These are phyloP conservation scores for Phaethornis superciliosus DNA, from an alignment of 2,113 vertebrate genomes.

Conservation along the genomic window DNA sequence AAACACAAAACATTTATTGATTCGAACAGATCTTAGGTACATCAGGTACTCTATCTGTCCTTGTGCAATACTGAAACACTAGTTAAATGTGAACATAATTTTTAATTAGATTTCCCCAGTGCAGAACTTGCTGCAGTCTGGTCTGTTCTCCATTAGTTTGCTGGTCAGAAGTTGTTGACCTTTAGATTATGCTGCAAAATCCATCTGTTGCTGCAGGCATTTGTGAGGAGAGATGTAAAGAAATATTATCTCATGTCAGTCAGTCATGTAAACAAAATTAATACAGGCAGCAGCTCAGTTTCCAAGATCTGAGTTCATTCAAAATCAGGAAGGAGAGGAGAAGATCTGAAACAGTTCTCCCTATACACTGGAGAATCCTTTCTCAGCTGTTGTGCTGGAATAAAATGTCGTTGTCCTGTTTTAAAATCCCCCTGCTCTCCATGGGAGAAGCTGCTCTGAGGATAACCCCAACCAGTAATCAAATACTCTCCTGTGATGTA, in stretches of 20 bases:
- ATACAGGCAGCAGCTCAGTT: not conserved
- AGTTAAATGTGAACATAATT: not conserved
- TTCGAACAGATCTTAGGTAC: not conserved
- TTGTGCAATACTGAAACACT: not conserved
- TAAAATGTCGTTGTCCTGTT: not conserved
- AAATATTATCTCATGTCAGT: constrained; percentile 19
- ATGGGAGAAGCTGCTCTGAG: not conserved
- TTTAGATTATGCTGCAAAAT: constrained; percentile 45
- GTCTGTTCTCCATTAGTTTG: constrained; percentile 19
- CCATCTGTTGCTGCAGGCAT: constrained; percentile 53
- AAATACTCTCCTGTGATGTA: not conserved
- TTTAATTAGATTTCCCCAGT: constrained; percentile 25
- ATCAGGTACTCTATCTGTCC: not conserved
- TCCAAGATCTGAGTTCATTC: not conserved
- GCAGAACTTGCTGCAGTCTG: constrained; percentile 10
- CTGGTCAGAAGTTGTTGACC: constrained; percentile 37
- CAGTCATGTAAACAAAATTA: constrained; percentile 22
- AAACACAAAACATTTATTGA: not conserved
- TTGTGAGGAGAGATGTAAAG: constrained; percentile 8
- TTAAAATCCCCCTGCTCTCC: not conserved
- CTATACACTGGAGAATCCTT: not conserved
- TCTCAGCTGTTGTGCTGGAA: not conserved
- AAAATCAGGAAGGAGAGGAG: not conserved
- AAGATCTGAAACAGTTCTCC: not conserved
- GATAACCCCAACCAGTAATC: not conserved